phyloP scores from a whole-genome alignment of 2,113 vertebrate species.

The Gnathonemus longibarbis region DNA sequence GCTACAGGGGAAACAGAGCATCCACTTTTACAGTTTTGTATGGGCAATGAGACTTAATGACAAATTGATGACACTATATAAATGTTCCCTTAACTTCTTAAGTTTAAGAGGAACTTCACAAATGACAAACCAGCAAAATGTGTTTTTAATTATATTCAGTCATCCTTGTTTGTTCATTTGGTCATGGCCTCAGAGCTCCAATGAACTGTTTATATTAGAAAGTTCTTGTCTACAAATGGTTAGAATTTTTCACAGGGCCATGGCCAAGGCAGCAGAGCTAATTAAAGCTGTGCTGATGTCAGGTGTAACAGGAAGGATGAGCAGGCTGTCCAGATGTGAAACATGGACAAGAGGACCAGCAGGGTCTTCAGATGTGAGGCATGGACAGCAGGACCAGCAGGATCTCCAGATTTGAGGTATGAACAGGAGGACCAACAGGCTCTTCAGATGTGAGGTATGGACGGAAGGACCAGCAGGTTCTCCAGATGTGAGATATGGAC shows the following conservation, averaged over 20 bases:
- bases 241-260: neutral
- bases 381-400: neutral
- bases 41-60: neutral
- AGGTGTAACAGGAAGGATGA: neutral
- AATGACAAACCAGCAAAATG: slow-evolving; percentile 1
- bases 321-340: neutral
- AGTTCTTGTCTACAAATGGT: neutral
- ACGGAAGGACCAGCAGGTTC: neutral
- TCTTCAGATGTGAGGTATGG: neutral
- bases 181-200: neutral
- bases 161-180: slow-evolving; percentile 7
- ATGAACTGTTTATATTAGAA: neutral
- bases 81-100: neutral
- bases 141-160: slow-evolving; percentile 9
- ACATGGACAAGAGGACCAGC: neutral
- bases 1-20: slow-evolving; percentile 8
- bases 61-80: neutral
- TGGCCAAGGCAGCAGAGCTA: neutral
- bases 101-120: neutral
- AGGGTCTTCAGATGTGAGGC: neutral
- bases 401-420: neutral
- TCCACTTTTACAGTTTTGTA: neutral
- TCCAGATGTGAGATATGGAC: neutral
- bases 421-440: neutral
- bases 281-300: neutral